phyloP scores from a whole-genome alignment of 2,888 invertebrate genomes.

The Trilocha varians region DNA sequence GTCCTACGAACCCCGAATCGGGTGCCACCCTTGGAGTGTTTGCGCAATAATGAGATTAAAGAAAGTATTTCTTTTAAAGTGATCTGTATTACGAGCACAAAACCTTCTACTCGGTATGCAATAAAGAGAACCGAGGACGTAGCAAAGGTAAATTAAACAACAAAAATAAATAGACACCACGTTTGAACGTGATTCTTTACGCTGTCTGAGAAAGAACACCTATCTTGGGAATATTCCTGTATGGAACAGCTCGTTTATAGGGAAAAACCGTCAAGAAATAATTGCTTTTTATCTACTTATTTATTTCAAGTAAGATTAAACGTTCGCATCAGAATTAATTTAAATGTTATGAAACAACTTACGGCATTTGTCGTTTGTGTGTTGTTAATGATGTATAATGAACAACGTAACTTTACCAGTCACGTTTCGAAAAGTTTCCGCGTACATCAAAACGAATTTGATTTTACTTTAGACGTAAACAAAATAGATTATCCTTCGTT shows the following conservation, averaged over 20 bases:
- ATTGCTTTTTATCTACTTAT: not conserved
- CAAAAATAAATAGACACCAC: slow-evolving; percentile 41
- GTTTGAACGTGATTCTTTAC: slow-evolving; percentile 36
- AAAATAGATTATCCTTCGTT: slow-evolving; percentile 4
- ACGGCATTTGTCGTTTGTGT: not conserved
- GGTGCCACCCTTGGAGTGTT: slow-evolving; percentile 25
- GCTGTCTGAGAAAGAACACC: slow-evolving; percentile 21
- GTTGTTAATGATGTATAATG: too few species aligned
- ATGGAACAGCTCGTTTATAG: slow-evolving; percentile 9
- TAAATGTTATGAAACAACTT: not conserved
- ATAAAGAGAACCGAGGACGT: slow-evolving; percentile 39
- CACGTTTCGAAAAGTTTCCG: slow-evolving; percentile 1
- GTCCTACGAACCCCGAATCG: slow-evolving; percentile 19
- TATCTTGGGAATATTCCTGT: slow-evolving; percentile 20
- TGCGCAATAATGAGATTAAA: slow-evolving; percentile 43
- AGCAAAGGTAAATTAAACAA: slow-evolving; percentile 46
- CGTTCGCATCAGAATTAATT: not conserved
- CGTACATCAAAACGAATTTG: slow-evolving; percentile 16
- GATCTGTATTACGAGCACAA: slow-evolving; percentile 34
- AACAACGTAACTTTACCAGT: not conserved
- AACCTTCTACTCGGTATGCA: slow-evolving; percentile 27
- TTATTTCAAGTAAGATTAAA: not conserved
- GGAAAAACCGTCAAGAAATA: slow-evolving; percentile 5
- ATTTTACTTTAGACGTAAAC: slow-evolving; percentile 15
- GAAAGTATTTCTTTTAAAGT: slow-evolving; percentile 40